phyloP scores from a whole-genome alignment of 2,888 invertebrate genomes.

The Cheiracanthium punctorium region DNA sequence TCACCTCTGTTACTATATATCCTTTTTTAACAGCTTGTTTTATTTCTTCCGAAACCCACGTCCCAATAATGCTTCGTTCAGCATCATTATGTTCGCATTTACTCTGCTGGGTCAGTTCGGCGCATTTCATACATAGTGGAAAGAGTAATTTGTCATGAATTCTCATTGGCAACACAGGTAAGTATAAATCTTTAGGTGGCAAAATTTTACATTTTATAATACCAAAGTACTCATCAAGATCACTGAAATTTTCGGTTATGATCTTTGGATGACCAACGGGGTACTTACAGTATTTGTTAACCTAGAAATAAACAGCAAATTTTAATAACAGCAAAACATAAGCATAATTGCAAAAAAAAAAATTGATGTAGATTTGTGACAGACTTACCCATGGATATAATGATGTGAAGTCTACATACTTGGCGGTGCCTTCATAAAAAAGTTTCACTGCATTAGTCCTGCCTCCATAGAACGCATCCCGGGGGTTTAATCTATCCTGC shows the following conservation, averaged over 20 bases:
- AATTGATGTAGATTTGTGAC: constrained; percentile 47
- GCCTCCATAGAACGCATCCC: not conserved
- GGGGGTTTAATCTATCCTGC: not conserved
- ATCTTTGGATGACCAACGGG: constrained; percentile 73
- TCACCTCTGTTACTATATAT: too few species aligned
- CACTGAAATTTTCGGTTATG: constrained; percentile 44
- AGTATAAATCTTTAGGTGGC: constrained; percentile 72
- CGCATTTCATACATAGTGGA: constrained; percentile 72
- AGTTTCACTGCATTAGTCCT: not conserved
- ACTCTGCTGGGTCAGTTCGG: constrained; percentile 64
- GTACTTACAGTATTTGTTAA: constrained; percentile 45
- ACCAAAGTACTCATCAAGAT: constrained; percentile 71
- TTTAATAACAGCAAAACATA: too few species aligned
- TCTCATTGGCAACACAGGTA: constrained; percentile 73
- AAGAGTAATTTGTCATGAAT: constrained; percentile 72
- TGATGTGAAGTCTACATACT: not conserved
- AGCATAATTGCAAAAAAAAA: too few species aligned
- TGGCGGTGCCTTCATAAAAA: not conserved
- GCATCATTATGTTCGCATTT: constrained; percentile 72
- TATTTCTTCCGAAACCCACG: constrained; percentile 73
- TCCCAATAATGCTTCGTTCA: constrained; percentile 72
- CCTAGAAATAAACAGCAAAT: not conserved
- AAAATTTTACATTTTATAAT: constrained; percentile 73
- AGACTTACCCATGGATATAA: constrained; percentile 36
- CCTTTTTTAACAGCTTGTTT: constrained; percentile 72